A percentile compares a stretch with the other conserved stretches of the same genome.
Conservation (phyloP, 2,113 vertebrate species). For the Erythrocebus patas region DNA sequence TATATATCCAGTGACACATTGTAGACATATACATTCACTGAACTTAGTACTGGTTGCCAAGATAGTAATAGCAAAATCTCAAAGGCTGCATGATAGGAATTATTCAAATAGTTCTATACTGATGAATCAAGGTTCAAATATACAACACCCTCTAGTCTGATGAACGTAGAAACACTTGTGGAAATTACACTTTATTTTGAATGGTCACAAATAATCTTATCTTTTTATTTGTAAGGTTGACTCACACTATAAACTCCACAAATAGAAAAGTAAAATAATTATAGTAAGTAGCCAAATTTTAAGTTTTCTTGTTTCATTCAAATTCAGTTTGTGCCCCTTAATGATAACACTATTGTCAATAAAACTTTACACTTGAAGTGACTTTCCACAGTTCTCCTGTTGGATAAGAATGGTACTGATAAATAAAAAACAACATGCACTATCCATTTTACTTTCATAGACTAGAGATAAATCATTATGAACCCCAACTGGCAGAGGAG, state of each 20-base stretch:
- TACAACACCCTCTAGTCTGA: not conserved
- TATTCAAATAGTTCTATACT: not conserved
- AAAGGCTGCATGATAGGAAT: not conserved
- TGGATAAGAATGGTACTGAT: not conserved
- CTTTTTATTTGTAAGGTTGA: not conserved
- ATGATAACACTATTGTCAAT: not conserved
- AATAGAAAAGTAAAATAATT: not conserved
- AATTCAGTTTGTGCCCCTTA: not conserved
- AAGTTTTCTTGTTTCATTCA: not conserved
- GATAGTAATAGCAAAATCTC: not conserved
- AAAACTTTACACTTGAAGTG: not conserved
- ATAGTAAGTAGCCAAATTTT: not conserved
- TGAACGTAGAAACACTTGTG: not conserved
- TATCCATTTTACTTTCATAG: not conserved
- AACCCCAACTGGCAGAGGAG: not conserved
- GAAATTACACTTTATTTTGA: not conserved
- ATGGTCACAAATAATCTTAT: not conserved
- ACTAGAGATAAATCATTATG: not conserved
- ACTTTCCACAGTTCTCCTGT: not conserved
- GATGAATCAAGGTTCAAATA: not conserved
- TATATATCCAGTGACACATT: not conserved
- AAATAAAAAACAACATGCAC: not conserved
- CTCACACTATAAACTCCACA: not conserved
- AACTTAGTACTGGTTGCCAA: not conserved
- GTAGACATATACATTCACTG: not conserved